phyloP scores from a whole-genome alignment of 1,140 invertebrate genomes.

The Argopecten irradians region DNA sequence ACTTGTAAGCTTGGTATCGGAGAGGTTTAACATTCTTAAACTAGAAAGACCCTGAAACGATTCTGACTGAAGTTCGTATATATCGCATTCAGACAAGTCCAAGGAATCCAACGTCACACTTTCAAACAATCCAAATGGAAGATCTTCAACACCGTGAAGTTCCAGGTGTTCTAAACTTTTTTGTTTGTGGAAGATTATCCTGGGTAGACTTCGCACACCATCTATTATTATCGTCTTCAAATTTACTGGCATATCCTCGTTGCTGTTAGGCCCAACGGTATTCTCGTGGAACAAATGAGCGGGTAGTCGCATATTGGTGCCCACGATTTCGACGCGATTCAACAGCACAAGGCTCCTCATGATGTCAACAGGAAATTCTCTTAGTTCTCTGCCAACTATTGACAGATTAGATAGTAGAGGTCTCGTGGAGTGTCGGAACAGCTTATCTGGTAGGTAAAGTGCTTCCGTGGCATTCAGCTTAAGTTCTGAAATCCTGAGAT shows the following conservation, averaged over 20 bases:
- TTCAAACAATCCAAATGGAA: background rate
- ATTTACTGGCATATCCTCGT: conserved; percentile 35
- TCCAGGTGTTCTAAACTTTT: conserved; percentile 28
- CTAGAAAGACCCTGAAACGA: conserved; percentile 21
- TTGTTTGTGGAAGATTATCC: conserved; percentile 34
- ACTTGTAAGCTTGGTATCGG: background rate
- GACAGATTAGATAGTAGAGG: background rate
- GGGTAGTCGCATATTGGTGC: background rate
- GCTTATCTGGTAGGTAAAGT: background rate
- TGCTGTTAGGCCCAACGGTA: background rate
- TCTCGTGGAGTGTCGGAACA: background rate
- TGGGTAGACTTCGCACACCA: conserved; percentile 29
- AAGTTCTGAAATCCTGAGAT: background rate
- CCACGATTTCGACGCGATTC: background rate
- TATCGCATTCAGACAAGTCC: conserved; percentile 25
- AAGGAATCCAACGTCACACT: conserved; percentile 15
- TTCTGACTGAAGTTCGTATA: background rate
- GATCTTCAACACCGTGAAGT: conserved; percentile 28
- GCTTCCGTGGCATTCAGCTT: background rate
- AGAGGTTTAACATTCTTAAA: conserved; percentile 29
- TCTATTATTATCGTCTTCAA: conserved; percentile 17
- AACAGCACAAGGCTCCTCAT: conserved; percentile 6
- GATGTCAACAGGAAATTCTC: background rate
- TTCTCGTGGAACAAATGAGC: background rate
- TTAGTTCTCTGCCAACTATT: background rate